Percentiles rank a stretch among this genome's conserved stretches.
phyloP scores from a whole-genome alignment of 2,113 vertebrate species.

The Tetrao urogallus region DNA sequence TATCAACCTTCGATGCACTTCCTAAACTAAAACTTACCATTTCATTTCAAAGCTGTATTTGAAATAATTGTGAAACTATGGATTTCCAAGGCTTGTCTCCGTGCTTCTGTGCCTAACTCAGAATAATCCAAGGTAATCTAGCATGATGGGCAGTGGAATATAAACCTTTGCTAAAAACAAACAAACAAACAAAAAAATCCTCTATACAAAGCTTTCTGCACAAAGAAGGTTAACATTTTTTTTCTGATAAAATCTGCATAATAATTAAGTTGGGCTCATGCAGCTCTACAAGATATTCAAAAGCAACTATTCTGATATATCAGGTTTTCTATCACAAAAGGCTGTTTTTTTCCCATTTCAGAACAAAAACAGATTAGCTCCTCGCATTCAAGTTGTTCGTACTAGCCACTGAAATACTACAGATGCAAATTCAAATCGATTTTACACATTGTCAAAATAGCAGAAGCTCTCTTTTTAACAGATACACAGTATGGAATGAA shows the following conservation, averaged over 20 bases:
- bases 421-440: neutral
- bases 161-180: neutral
- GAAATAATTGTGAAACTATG: neutral
- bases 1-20: neutral
- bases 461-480: neutral
- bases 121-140: neutral
- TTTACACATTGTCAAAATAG: constrained; percentile 1
- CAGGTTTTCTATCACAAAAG: neutral
- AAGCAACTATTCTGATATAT: neutral
- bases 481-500: neutral
- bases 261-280: neutral
- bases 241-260: constrained; percentile 24
- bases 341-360: neutral
- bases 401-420: neutral
- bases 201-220: neutral
- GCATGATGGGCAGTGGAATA: neutral
- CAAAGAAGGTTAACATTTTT: constrained; percentile 1
- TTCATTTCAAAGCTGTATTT: neutral
- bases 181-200: too few relatives aligned
- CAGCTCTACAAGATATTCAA: neutral
- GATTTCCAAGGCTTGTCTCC: neutral
- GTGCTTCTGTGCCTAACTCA: neutral
- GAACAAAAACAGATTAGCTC: neutral
- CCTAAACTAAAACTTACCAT: neutral
- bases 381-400: neutral